phyloP scores from a whole-genome alignment of 2,797 vertebrate species.

The Orestias chungarensis region DNA sequence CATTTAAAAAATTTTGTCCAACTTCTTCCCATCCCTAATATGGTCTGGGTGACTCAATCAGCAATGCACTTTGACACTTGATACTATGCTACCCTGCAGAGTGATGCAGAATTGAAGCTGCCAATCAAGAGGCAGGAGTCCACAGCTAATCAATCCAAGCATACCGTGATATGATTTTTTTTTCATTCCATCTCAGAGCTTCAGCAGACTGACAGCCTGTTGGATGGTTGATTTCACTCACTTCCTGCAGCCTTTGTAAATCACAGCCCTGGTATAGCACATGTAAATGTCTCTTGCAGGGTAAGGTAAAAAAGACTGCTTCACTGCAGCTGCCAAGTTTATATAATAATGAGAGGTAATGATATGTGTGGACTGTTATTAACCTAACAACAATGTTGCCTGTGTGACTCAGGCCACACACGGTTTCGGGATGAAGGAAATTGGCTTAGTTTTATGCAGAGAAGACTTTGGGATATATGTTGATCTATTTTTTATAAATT shows the following conservation, averaged over 20 bases:
- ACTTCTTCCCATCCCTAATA: slow-evolving; percentile 35
- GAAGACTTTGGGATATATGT: slow-evolving; percentile 10
- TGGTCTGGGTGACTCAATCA: slow-evolving; percentile 55
- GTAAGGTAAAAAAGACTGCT: slow-evolving; percentile 33
- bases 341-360: slow-evolving; percentile 51
- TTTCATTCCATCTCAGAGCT: slow-evolving; percentile 38
- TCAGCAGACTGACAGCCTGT: slow-evolving; percentile 55
- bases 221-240: slow-evolving; percentile 54
- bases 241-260: slow-evolving; percentile 55
- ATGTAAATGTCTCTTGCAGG: slow-evolving; percentile 58
- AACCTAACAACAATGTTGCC: slow-evolving; percentile 45
- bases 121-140: slow-evolving; percentile 69
- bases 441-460: slow-evolving; percentile 16
- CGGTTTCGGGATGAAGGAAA: slow-evolving; percentile 36
- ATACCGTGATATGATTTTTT: slow-evolving; percentile 59
- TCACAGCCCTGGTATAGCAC: slow-evolving; percentile 58
- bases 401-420: slow-evolving; percentile 18
- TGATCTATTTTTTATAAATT: no score
- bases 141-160: slow-evolving; percentile 73
- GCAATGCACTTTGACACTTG: slow-evolving; percentile 58
- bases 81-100: slow-evolving; percentile 59
- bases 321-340: slow-evolving; percentile 32
- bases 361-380: slow-evolving; percentile 45
- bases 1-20: slow-evolving; percentile 30
- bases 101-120: slow-evolving; percentile 69